Conservation (phyloP, 2,888 invertebrate species). For the Hirudinaria manillensis region DNA sequence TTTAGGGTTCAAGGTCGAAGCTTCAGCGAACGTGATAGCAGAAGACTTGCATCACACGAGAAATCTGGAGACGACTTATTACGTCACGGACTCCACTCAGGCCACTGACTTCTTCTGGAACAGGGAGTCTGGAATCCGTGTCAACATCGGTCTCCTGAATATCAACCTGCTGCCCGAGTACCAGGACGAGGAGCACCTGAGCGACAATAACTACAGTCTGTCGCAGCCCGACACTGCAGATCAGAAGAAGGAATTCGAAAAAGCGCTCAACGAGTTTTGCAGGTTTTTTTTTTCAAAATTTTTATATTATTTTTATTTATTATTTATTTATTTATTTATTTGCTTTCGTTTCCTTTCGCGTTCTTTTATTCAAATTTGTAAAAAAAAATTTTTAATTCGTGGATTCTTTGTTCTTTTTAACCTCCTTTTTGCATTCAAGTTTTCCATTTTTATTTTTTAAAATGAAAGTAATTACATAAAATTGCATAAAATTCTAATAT, state of each 20-base stretch:
- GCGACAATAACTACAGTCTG: slow-evolving; percentile 46
- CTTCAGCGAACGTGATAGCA: slow-evolving; percentile 48
- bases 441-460: too few relatives aligned
- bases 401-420: too few relatives aligned
- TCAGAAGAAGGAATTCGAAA: slow-evolving; percentile 42
- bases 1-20: slow-evolving; percentile 38
- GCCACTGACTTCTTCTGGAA: slow-evolving; percentile 47
- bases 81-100: slow-evolving; percentile 48
- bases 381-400: too few relatives aligned
- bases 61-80: slow-evolving; percentile 43
- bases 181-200: slow-evolving; percentile 46
- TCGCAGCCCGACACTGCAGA: slow-evolving; percentile 39
- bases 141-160: slow-evolving; percentile 47
- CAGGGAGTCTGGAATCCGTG: slow-evolving; percentile 40
- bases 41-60: slow-evolving; percentile 45
- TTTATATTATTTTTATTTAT: background rate
- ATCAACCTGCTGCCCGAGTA: slow-evolving; percentile 50
- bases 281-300: slow-evolving; percentile 41
- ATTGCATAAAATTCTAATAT: too few relatives aligned
- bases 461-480: too few relatives aligned
- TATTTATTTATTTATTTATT: background rate
- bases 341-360: too few relatives aligned
- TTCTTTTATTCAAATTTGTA: too few relatives aligned
- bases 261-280: slow-evolving; percentile 45
- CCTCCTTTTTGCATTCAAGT: too few relatives aligned